phyloP scores from a whole-genome alignment of 2,113 vertebrate genomes.

The Pseudopodoces humilis region DNA sequence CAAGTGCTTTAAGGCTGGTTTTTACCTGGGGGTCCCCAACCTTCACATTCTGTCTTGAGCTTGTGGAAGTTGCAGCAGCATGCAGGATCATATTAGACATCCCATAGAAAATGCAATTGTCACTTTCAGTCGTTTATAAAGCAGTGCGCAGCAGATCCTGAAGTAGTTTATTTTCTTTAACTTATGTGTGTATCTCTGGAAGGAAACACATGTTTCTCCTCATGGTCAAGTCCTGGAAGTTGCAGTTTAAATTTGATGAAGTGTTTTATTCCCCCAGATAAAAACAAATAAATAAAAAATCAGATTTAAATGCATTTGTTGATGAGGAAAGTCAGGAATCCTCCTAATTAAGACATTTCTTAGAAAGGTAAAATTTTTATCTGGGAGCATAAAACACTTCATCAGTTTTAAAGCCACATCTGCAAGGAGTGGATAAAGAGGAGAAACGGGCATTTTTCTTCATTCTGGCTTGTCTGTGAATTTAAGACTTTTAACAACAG shows the following conservation, averaged over 20 bases:
- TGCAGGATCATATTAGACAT: neutral
- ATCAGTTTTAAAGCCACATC: conserved; percentile 70
- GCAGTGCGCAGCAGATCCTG: neutral
- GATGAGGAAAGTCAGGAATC: conserved; percentile 54
- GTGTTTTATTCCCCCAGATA: conserved; percentile 62
- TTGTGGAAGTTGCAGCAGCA: neutral
- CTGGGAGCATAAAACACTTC: conserved; percentile 68
- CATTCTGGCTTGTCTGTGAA: conserved; percentile 27
- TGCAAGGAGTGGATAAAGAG: conserved; percentile 43
- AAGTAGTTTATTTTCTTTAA: neutral
- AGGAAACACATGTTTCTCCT: conserved; percentile 63
- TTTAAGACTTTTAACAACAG: conserved; percentile 56
- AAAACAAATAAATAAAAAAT: conserved; percentile 60
- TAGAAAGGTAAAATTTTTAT: conserved; percentile 59
- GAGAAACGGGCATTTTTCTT: conserved; percentile 57
- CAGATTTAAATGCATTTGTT: conserved; percentile 53
- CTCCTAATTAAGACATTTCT: conserved; percentile 62
- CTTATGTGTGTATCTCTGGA: neutral
- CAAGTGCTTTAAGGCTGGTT: neutral
- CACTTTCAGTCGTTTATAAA: neutral
- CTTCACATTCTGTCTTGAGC: neutral
- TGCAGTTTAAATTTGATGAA: conserved; percentile 64
- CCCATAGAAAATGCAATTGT: neutral
- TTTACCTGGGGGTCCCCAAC: neutral
- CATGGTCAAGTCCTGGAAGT: conserved; percentile 34